Evolutionary conservation across 1,140 invertebrate species (phyloP).

Genomic region (Aphelinus certus): DNA sequence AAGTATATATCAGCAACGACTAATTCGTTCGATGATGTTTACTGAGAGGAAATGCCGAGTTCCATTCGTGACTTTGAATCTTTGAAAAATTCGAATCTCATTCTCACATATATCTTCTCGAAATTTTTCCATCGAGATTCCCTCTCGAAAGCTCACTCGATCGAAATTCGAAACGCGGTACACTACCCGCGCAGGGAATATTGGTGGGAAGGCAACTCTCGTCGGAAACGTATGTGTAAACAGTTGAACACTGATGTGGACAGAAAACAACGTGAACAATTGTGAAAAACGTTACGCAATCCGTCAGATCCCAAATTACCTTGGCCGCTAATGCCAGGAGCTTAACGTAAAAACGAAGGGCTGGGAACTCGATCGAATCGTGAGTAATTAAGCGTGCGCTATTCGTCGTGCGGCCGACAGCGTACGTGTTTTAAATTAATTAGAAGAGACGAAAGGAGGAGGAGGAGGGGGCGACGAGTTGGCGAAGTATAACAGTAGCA

Average conservation of each 20-base stretch:
- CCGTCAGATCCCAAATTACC: slow-evolving; percentile 49
- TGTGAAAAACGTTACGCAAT: not conserved
- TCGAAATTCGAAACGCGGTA: not conserved
- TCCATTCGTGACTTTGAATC: too few species aligned
- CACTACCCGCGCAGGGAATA: not conserved
- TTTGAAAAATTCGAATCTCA: too few species aligned
- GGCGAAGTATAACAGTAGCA: slow-evolving; percentile 24
- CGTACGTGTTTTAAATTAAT: not conserved
- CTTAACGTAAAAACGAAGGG: slow-evolving; percentile 42
- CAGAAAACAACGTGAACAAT: slow-evolving; percentile 3
- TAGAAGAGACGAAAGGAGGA: slow-evolving; percentile 30
- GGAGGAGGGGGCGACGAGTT: slow-evolving; percentile 47
- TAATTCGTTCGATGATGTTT: too few species aligned
- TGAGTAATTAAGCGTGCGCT: not conserved
- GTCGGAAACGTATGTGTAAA: not conserved
- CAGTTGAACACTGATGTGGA: not conserved
- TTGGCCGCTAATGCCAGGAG: slow-evolving; percentile 50
- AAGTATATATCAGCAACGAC: too few species aligned
- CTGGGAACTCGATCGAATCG: too few species aligned
- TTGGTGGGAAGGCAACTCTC: slow-evolving; percentile 11
- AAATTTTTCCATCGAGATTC: slow-evolving; percentile 5
- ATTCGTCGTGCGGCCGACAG: slow-evolving; percentile 46
- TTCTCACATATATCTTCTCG: too few species aligned
- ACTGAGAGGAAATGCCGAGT: too few species aligned
- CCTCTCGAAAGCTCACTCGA: not conserved